Evolutionary conservation across 2,888 invertebrate genomes (phyloP).

Genomic region (Myopa testacea): DNA sequence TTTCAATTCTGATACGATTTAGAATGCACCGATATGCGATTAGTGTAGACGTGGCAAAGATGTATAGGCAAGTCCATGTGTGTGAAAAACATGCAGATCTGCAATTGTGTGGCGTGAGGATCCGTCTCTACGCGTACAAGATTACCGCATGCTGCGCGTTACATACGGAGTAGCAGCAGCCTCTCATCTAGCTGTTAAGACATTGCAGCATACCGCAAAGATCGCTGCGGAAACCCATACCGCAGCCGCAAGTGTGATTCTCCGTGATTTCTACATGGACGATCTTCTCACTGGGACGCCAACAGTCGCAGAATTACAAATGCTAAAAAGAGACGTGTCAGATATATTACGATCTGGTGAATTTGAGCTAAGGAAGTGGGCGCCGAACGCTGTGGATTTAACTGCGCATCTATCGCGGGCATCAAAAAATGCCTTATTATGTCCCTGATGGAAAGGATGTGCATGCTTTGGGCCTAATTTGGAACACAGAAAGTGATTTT

Average conservation of each 20-base stretch:
- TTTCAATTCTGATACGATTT: constrained; percentile 4
- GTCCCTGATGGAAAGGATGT: not conserved
- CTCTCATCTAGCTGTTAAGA: too few relatives aligned
- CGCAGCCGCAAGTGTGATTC: too few relatives aligned
- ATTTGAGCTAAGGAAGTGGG: too few relatives aligned
- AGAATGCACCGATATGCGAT: constrained; percentile 40
- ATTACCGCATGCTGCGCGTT: constrained; percentile 36
- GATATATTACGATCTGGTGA: not conserved
- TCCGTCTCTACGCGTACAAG: constrained; percentile 34
- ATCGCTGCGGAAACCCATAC: too few relatives aligned
- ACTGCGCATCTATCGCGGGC: too few relatives aligned
- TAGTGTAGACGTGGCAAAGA: constrained; percentile 43
- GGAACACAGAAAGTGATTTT: constrained; percentile 19
- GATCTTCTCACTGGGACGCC: not conserved
- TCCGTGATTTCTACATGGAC: too few relatives aligned
- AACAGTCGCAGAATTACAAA: not conserved
- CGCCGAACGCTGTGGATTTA: too few relatives aligned
- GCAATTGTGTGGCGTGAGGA: constrained; percentile 40
- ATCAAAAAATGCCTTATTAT: not conserved
- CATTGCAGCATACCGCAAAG: too few relatives aligned
- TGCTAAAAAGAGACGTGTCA: not conserved
- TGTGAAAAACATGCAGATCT: constrained; percentile 28
- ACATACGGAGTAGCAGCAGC: too few relatives aligned
- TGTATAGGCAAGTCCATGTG: constrained; percentile 42
- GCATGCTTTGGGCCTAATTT: not conserved